Base-by-base conservation (phyloP, 2,797 vertebrate species). In the Tragopan temminckii region DNA sequence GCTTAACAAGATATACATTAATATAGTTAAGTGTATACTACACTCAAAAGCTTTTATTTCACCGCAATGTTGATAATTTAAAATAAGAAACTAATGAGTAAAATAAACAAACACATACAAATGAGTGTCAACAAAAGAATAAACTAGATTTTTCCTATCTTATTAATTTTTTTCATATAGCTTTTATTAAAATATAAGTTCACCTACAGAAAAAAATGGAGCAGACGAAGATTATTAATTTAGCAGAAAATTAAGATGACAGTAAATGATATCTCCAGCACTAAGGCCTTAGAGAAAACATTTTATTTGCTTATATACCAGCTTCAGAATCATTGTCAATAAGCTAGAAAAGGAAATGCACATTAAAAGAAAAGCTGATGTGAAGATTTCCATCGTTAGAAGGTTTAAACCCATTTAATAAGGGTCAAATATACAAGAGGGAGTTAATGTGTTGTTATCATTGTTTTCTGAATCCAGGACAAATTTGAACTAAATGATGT, bases 361-460 rank as follows among this genome's bases (percentile, higher is more conserved):
- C 5, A 9, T 0, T 0, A 1, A 57, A 33, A 33, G 20, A 69
- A 88, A 91, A 72, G 9, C 7, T 61, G 16, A 25, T n/a, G 6
- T 33, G 33, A 83, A 57, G 13, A 10, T 71, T 94, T 81, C 23
- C 13, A 38, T 75, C 38, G 7, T 13, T 77, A 25, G 36, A 58
- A 23, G 1, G 2, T 46, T 86, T 80, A 64, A 64, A 83, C n/a
- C 6, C 2, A 42, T 75, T 67, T 71, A 36, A 36, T 35, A 53
- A 31, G 29, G 3, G 17, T 43, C 18, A 81, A 78, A 75, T 0
- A 0, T 53, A 55, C 2, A 55, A 61, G 9, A 46, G 16, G 0
- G 4, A 72, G 0, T 55, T 40, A 72, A 35, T 27, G 11, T 0
- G 3, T 24, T 68, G 3, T 45, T 55, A 23, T 9, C 1, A 19